These are phyloP conservation scores for Drosophila planitibia DNA, from an alignment of 2,888 invertebrate genomes.

Conservation along the genomic window DNA sequence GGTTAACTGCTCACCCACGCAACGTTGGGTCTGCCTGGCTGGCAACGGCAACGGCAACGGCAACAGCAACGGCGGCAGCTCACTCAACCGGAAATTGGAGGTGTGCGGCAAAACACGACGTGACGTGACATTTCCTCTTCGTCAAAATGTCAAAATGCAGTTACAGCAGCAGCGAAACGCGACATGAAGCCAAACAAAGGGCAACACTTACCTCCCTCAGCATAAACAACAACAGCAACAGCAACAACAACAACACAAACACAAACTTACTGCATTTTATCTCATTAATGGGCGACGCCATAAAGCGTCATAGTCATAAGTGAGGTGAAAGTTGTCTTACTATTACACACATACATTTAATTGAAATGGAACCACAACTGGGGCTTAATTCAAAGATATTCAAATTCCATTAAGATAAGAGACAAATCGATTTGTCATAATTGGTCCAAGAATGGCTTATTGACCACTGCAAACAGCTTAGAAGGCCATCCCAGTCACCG, in stretches of 20 bases:
- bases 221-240: conserved; percentile 26
- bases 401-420: background rate
- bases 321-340: background rate
- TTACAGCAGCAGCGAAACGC: conserved; percentile 45
- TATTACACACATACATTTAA: background rate
- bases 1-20: conserved; percentile 38
- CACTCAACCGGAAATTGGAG: conserved; percentile 85
- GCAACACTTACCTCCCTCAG: conserved; percentile 40
- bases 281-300: conserved; percentile 46
- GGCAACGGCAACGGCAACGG: conserved; percentile 19
- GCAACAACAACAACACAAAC: conserved; percentile 22
- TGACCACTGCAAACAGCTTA: background rate
- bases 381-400: background rate
- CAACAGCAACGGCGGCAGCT: conserved; percentile 57
- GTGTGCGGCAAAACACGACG: conserved; percentile 86
- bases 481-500: background rate
- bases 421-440: background rate
- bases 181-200: conserved; percentile 67
- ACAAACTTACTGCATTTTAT: conserved; percentile 21
- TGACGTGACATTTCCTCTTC: conserved; percentile 86
- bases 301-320: background rate
- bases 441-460: background rate
- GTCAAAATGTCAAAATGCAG: conserved; percentile 85
- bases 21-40: conserved; percentile 38
- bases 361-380: background rate